These are phyloP conservation scores for Thereuonema tuberculata DNA, from an alignment of 1,140 invertebrate species.

Conservation along the genomic window DNA sequence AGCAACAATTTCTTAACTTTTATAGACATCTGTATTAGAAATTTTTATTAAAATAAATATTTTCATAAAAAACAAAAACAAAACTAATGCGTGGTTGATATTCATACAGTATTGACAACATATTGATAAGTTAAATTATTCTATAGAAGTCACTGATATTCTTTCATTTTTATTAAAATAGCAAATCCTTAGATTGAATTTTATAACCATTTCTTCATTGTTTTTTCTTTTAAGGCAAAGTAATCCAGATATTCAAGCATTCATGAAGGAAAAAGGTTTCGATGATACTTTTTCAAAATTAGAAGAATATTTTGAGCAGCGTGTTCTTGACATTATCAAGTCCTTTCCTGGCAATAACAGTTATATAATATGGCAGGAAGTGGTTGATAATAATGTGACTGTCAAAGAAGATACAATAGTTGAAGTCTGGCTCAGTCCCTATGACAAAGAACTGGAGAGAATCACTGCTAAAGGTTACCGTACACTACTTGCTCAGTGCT, in stretches of 20 bases:
- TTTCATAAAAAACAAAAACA: too few species aligned
- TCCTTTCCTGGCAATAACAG: slow-evolving; percentile 23
- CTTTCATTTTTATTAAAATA: too few species aligned
- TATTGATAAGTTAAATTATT: too few species aligned
- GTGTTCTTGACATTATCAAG: slow-evolving; percentile 26
- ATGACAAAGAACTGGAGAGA: slow-evolving; percentile 22
- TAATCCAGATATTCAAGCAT: slow-evolving; percentile 55
- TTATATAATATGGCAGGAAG: slow-evolving; percentile 33
- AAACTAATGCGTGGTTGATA: too few species aligned
- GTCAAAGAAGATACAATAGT: slow-evolving; percentile 33
- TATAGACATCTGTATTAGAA: too few species aligned
- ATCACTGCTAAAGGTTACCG: slow-evolving; percentile 43
- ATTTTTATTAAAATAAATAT: too few species aligned
- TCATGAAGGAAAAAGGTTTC: slow-evolving; percentile 50
- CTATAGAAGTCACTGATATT: too few species aligned
- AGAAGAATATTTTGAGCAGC: slow-evolving; percentile 26
- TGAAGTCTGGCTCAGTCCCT: slow-evolving; percentile 31
- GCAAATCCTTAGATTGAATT: too few species aligned
- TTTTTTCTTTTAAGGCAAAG: neutral
- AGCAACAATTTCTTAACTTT: too few species aligned
- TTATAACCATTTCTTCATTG: too few species aligned
- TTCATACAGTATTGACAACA: too few species aligned
- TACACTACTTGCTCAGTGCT: slow-evolving; percentile 53
- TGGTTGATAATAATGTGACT: slow-evolving; percentile 25
- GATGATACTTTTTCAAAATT: slow-evolving; percentile 37